These are phyloP conservation scores for Pherbina coryleti DNA, from an alignment of 2,888 invertebrate species.

Conservation along the genomic window DNA sequence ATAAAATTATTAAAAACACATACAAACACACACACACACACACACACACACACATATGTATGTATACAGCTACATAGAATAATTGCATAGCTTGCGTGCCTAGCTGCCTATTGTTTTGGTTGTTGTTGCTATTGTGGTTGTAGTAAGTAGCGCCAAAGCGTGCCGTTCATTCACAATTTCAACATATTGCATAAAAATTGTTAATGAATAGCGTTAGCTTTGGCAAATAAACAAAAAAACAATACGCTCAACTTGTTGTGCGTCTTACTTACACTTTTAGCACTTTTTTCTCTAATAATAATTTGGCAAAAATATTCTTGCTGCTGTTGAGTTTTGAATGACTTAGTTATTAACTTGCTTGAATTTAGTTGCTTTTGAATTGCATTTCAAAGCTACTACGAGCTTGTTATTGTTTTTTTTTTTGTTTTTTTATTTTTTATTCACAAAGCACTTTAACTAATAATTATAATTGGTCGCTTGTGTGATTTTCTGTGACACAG, in stretches of 20 bases:
- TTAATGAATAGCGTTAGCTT: too few relatives aligned
- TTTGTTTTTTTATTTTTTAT: neutral
- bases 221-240: too few relatives aligned
- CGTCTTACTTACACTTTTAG: neutral
- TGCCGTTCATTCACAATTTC: neutral
- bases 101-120: neutral
- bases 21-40: too few relatives aligned
- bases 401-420: neutral
- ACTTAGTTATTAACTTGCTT: too few relatives aligned
- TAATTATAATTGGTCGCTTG: conserved; percentile 63
- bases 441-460: conserved; percentile 45
- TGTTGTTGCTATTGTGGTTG: conserved; percentile 6
- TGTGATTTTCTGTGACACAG: conserved; percentile 68
- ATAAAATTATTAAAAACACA: too few relatives aligned
- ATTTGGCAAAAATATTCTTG: neutral
- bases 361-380: neutral
- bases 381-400: neutral
- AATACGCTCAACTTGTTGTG: too few relatives aligned
- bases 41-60: too few relatives aligned
- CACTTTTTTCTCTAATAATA: neutral
- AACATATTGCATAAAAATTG: neutral
- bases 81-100: neutral
- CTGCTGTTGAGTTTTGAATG: neutral
- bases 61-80: neutral
- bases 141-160: neutral